These are phyloP conservation scores for Heliconius sara DNA, from an alignment of 2,888 invertebrate species.

Conservation along the genomic window DNA sequence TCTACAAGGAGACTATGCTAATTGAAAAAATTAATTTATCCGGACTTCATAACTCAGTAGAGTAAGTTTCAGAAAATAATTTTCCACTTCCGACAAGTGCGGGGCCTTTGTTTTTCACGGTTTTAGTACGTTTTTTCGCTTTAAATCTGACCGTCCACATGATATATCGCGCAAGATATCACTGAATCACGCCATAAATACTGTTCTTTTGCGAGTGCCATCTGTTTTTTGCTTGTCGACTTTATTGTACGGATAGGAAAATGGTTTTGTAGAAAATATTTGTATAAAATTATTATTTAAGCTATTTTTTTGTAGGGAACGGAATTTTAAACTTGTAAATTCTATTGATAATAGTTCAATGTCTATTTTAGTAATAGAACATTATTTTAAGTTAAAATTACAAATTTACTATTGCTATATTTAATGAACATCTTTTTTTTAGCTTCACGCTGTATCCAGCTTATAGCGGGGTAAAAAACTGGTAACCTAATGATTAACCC, in stretches of 20 bases:
- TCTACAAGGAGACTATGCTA: slow-evolving; percentile 41
- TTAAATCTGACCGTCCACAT: slow-evolving; percentile 29
- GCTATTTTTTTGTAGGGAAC: not conserved
- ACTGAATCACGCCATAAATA: slow-evolving; percentile 22
- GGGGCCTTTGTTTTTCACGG: slow-evolving; percentile 39
- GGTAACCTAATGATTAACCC: too few species aligned
- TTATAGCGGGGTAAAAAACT: too few species aligned
- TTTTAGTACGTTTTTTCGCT: slow-evolving; percentile 27
- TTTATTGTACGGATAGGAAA: slow-evolving; percentile 11
- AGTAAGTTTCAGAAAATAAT: slow-evolving; percentile 45
- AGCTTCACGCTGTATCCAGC: too few species aligned
- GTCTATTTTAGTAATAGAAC: not conserved
- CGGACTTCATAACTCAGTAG: slow-evolving; percentile 42
- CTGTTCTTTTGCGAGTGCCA: slow-evolving; percentile 19
- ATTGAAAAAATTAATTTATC: slow-evolving; percentile 46
- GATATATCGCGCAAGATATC: slow-evolving; percentile 25
- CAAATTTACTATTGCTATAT: not conserved
- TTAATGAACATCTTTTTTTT: too few species aligned
- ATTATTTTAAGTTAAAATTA: not conserved
- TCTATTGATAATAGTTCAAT: not conserved
- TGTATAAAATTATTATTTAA: slow-evolving; percentile 1
- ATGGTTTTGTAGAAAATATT: not conserved
- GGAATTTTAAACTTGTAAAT: not conserved
- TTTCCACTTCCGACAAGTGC: slow-evolving; percentile 44
- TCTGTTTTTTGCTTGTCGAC: slow-evolving; percentile 25